Base-by-base conservation (phyloP, 1,140 invertebrate genomes). In the Sinonovacula constricta region DNA sequence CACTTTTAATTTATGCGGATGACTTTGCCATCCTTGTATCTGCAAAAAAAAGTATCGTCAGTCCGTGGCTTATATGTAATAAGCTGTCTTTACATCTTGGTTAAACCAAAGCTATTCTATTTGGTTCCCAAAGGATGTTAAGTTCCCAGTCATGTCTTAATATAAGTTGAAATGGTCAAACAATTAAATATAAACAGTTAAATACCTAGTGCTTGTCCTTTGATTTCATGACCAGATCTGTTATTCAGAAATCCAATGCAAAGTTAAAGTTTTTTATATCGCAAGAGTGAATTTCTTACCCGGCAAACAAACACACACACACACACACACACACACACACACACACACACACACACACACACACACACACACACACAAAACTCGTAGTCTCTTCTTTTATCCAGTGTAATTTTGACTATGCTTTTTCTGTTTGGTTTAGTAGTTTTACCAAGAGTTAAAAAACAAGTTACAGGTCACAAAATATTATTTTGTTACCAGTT, bases 401-500 rank as follows among this genome's bases (percentile, higher is more conserved):
- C 5, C 5, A 36, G 26, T 49, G 7, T 14, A 10, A 67, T 34
- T 45, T 67, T 67, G 36, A 36, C 14, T 5, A 22, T 12, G 3
- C 15, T 7, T 18, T 45, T 18, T 67, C 45, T 49, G 5, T 18
- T 22, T 28, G 12, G 3, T 22, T 67, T 28, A 22, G 45, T 14
- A 22, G 63, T n/a, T n/a, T n/a, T n/a, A n/a, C n/a, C n/a, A n/a
- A n/a, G n/a, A n/a, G n/a, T n/a, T n/a, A n/a, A n/a, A n/a, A n/a
- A n/a, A n/a, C n/a, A n/a, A n/a, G n/a, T n/a, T n/a, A n/a, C n/a
- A n/a, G n/a, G n/a, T n/a, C n/a, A n/a, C n/a, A n/a, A n/a, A n/a
- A n/a, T n/a, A n/a, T n/a, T n/a, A n/a, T n/a, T n/a, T n/a, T n/a
- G 63, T 49, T 67, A 22, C 63, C 63, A 45, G 63, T 67, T 22